Base-by-base conservation (phyloP, 1,140 invertebrate species). In the Cryptotermes secundus region DNA sequence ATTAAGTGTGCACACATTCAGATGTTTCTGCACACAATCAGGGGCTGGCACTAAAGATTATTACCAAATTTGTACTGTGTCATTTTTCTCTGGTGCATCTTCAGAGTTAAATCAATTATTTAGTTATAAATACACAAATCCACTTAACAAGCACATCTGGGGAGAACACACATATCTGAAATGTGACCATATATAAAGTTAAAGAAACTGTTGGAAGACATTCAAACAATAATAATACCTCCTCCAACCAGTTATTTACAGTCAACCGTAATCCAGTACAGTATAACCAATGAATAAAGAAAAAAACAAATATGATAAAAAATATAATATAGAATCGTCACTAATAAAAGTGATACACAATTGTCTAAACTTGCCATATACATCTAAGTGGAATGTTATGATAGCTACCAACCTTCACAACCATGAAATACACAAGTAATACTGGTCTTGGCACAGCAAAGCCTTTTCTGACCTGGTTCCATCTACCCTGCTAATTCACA, bases 321-420 rank as follows among this genome's bases (percentile, higher is more conserved):
- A 72, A 72, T 72, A 72, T 72, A 72, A 72, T 72, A 72, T 26
- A 26, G 59, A 72, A 14, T 72, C 9, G 31, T 72, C 59, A 72
- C 26, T 72, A 72, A 72, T 72, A 72, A 72, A 72, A 59, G 19
- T 59, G 59, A n/a, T n/a, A 72, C 59, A 72, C n/a, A 31, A 31
- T 4, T 72, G 59, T 72, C 59, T 26, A 72, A 72, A 72, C 26
- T 31, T 72, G 59, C 31, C n/a, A 72, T 9, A 72, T 31, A n/a
- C 59, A 72, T n/a, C 4, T 72, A n/a, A 72, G 59, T 72, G 59
- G 59, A 72, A 72, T 72, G 59, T 72, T 72, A 72, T 31, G 10
- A 72, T 31, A 72, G 59, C 59, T 72, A 16, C n/a, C 59, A 72
- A 72, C 59, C 59, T n/a, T 72, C 59, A 72, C 59, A 72, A 72